Base-by-base conservation (phyloP, 2,888 invertebrate species). In the Dasypolia templi region DNA sequence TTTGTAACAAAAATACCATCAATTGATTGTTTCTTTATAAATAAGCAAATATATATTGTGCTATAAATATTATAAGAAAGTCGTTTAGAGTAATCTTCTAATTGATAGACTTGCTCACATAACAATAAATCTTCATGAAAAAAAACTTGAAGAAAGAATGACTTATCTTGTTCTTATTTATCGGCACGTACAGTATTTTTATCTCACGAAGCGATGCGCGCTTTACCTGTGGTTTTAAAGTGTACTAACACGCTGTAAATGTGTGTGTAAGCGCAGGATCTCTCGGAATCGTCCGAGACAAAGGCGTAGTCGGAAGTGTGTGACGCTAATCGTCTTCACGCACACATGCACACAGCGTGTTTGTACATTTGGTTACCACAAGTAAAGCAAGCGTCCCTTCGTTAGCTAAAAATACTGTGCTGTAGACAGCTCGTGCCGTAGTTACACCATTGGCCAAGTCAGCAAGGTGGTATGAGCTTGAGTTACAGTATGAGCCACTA, bases 11-110 rank as follows among this genome's bases (percentile, higher is more conserved):
- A 67, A 44, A 68, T 44, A 44, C 65, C 58, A 73, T 26, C 0
- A 66, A 80, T 71, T 83, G 81, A 68, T 81, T 71, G 75, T 81
- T 58, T 83, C 75, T 65, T 67, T 19, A 17, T 46, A 14, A 19
- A 51, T 51, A 55, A 61, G 76, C 35, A 71, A 19, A 58, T 53
- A 49, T 61, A 5, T 58, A 58, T 53, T 83, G 84, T 80, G 71
- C 81, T 83, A 81, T 68, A 68, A 74, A 5, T 61, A 58, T 58
- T 53, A 63, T 39, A 46, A 6, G 56, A 32, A 46, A 68, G 42
- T 39, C 14, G n/a, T 29, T 68, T 29, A 56, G 26, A 71, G 80
- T 79, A 17, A 58, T 26, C 56, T 73, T 19, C 26, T 35, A 64
- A 64, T 53, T n/a, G 0, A 64, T 35, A 17, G 64, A 53, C 3